Base-by-base conservation (phyloP, 2,797 vertebrate species). In the Schizopygopsis malacanthus region DNA sequence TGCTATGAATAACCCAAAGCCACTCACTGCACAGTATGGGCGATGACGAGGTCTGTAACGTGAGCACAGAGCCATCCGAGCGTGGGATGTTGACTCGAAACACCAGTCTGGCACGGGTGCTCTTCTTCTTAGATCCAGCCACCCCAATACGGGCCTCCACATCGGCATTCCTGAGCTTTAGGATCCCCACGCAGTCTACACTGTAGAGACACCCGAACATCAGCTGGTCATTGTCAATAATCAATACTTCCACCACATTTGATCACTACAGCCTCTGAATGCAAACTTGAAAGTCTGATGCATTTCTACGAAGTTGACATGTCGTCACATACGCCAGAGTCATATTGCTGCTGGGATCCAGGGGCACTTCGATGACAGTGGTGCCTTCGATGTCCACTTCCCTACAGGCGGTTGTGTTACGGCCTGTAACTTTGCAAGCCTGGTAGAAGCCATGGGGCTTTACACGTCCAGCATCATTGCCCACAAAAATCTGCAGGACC, bases 371-470 rank as follows among this genome's bases (percentile, higher is more conserved):
- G 69, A 99, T 99, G 89, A 99, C 98, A 0, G 97, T 99, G 39
- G 98, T 99, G 45, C 98, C 97, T 86, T 98, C 97, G 5, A 99
- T 96, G 89, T 99, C 98, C 89, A 99, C 97, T 92, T 99, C 98
- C 91, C 97, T 98, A 92, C 98, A 99, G 84, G 98, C 96, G 3
- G 98, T 99, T 63, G 98, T 99, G 94, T 99, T 99, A 89, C 98
- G 96, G 52, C 98, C 98, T 0, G 98, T 99, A 18, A 99, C 98
- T 77, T 97, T 94, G 91, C 98, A 99, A 41, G 98, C 98, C 93
- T 99, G 98, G 93, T 99, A 99, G 95, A 99, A 99, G 39, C 98
- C 98, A 25, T 99, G 98, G 0, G 98, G 98, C 90, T 98, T 99
- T 90, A 99, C 97, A 2, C 98, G 96, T 2, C 98, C 98, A 0